Base-by-base conservation (phyloP, 1,140 invertebrate genomes). In the Diabrotica undecimpunctata region DNA sequence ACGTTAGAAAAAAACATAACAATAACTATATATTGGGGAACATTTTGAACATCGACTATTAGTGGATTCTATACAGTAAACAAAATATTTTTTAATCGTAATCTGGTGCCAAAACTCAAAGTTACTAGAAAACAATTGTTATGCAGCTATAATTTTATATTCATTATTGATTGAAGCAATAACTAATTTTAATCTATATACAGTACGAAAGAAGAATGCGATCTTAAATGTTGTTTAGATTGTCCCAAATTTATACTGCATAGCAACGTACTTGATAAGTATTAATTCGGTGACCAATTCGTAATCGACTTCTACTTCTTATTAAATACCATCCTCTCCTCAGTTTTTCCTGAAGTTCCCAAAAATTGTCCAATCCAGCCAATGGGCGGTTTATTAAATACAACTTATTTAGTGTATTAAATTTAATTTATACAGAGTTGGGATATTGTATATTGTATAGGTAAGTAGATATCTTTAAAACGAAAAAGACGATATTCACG, bases 1-100 rank as follows among this genome's bases (percentile, higher is more conserved):
- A 35, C 11, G 25, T 39, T 58, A 13, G 56, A n/a, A 46, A 54
- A 59, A 58, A 39, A 60, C 53, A 9, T 7, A 70, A 70, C 46
- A 66, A 54, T 62, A 69, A 68, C 58, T 71, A 74, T 74, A 76
- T 73, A 74, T 74, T 74, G 73, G 75, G 75, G 75, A 77, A 72
- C 75, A 77, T 65, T 72, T 61, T 63, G 72, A 62, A 14, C 12
- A 70, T 75, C 75, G 75, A 75, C 74, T 72, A 76, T 66, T 61
- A 36, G 62, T 67, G 64, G 64, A 75, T 76, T 74, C 71, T 75
- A 75, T 70, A 46, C 8, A 46, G 8, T 46, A 46, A 10, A 46
- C 8, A 77, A 73, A 71, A 67, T 72, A 70, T 66, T 68, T 74
- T 67, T 68, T 67, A 62, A 73, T 75, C 71, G n/a, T 10, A 46